Conservation (phyloP, 2,888 invertebrate species). For the Elegia similella region DNA sequence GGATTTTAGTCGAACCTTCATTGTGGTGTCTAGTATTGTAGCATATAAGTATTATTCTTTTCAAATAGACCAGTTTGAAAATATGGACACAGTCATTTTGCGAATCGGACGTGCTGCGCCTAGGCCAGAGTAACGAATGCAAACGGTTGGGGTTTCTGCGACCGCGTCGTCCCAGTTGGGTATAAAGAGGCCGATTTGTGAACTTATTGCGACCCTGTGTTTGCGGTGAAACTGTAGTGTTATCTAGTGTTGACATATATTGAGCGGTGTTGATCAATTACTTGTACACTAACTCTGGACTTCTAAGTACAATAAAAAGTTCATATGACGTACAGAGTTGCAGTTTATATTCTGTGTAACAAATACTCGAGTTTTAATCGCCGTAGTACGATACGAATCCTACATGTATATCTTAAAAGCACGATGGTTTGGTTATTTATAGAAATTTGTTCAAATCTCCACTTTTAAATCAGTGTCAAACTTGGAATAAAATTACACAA, state of each 20-base stretch:
- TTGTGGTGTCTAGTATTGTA: not conserved
- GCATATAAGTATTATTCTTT: not conserved
- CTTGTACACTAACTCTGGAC: not conserved
- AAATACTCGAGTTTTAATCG: no score
- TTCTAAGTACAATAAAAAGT: no score
- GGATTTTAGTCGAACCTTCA: no score
- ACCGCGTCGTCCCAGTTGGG: conserved; percentile 28
- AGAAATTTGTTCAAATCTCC: no score
- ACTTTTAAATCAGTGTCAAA: no score
- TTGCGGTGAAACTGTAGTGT: conserved; percentile 20
- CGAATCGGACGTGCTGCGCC: not conserved
- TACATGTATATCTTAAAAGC: no score
- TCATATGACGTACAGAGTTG: no score
- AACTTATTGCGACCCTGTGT: conserved; percentile 31
- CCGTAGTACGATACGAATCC: no score
- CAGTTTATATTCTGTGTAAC: no score
- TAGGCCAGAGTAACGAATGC: conserved; percentile 42
- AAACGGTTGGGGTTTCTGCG: conserved; percentile 36
- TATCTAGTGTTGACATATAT: conserved; percentile 2
- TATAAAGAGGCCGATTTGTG: conserved; percentile 38
- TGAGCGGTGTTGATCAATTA: not conserved
- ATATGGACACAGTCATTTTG: not conserved
- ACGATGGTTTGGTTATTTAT: no score
- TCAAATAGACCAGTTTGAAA: not conserved
- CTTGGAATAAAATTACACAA: no score